Conservation (phyloP, 30 jellyfish, hydroid and myxozoan genomes). For the Phacellophora camtschatica region DNA sequence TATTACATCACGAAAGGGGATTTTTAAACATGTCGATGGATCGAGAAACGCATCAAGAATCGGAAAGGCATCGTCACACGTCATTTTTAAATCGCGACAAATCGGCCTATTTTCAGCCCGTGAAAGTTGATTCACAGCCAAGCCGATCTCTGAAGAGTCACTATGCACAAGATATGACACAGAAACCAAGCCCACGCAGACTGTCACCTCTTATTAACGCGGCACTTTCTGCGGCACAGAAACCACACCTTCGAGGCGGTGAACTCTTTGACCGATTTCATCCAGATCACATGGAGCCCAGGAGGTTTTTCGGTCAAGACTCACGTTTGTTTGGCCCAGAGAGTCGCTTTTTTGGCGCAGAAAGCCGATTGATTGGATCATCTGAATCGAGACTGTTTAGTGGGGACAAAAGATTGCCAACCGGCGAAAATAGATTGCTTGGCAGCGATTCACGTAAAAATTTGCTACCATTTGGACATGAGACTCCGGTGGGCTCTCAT, state of each 20-base stretch:
- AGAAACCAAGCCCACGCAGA: conserved; percentile 61
- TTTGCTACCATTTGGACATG: conserved; percentile 59
- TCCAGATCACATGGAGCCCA: conserved; percentile 51
- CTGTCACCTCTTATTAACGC: conserved; percentile 50
- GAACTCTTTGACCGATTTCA: conserved; percentile 48
- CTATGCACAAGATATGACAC: conserved; percentile 29
- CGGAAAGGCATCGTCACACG: conserved; percentile 62
- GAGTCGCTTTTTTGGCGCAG: conserved; percentile 44
- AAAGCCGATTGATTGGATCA: conserved; percentile 38
- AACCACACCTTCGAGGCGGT: conserved; percentile 37
- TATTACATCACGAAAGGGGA: conserved; percentile 45
- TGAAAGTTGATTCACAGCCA: conserved; percentile 31
- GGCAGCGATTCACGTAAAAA: conserved; percentile 46
- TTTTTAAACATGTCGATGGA: conserved; percentile 52
- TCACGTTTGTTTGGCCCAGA: conserved; percentile 22
- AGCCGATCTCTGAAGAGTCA: conserved; percentile 38
- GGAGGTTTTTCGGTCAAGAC: conserved; percentile 32
- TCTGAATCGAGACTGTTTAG: conserved; percentile 49
- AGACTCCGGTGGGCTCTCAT: conserved; percentile 45
- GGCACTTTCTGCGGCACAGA: conserved; percentile 29
- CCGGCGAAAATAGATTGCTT: conserved; percentile 42
- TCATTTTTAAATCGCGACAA: conserved; percentile 60
- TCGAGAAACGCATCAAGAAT: conserved; percentile 53
- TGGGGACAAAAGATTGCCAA: conserved; percentile 31
- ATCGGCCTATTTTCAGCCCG: conserved; percentile 60